These are phyloP conservation scores for Acarapis woodi DNA, from an alignment of 1,140 invertebrate species.

Conservation along the genomic window DNA sequence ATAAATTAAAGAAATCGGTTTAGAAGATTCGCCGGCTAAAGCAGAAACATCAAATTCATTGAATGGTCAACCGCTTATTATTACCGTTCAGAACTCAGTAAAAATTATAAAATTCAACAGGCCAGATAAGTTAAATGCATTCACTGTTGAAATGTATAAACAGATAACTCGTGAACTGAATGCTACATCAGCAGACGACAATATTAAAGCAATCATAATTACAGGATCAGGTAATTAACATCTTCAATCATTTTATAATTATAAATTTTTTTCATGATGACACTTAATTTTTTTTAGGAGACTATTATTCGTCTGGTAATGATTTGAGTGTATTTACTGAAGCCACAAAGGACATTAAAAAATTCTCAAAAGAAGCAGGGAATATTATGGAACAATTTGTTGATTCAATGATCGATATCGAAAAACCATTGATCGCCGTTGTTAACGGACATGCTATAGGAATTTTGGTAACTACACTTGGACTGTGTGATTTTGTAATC, in stretches of 20 bases:
- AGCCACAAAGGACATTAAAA: constrained; percentile 15
- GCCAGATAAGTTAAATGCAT: constrained; percentile 30
- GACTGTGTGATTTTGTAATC: constrained; percentile 62
- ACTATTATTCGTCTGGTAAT: constrained; percentile 61
- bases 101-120: constrained; percentile 36
- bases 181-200: constrained; percentile 29
- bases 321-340: constrained; percentile 27
- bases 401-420: constrained; percentile 46
- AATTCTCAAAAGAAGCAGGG: constrained; percentile 18
- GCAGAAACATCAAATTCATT: not conserved
- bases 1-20: not conserved
- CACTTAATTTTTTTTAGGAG: too few species aligned
- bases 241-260: too few species aligned
- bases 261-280: too few species aligned
- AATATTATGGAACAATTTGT: constrained; percentile 29
- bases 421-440: constrained; percentile 56
- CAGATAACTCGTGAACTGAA: constrained; percentile 30
- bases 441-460: constrained; percentile 86
- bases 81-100: not conserved
- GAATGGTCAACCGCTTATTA: not conserved
- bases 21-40: not conserved
- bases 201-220: constrained; percentile 28
- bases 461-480: constrained; percentile 46
- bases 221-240: constrained; percentile 43
- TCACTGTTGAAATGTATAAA: constrained; percentile 26